These are phyloP conservation scores for Troides aeacus DNA, from an alignment of 2,888 invertebrate genomes.

Conservation along the genomic window DNA sequence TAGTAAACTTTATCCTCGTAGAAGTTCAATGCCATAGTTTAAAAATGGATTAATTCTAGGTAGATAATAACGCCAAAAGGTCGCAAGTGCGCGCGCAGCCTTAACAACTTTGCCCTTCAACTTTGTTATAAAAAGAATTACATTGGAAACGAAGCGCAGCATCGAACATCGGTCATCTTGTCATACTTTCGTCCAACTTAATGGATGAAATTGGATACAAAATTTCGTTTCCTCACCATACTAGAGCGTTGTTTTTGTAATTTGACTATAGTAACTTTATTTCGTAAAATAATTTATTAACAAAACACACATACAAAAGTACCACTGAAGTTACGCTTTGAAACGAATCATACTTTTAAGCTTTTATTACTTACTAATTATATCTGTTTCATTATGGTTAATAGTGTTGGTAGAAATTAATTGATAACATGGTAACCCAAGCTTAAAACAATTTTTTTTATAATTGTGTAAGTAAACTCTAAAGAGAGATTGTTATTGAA, in stretches of 20 bases:
- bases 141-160: constrained; percentile 10
- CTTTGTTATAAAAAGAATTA: constrained; percentile 28
- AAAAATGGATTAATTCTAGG: background rate
- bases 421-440: too few relatives aligned
- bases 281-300: background rate
- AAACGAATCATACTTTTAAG: too few relatives aligned
- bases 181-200: constrained; percentile 29
- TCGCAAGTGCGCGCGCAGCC: constrained; percentile 27
- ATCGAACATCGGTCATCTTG: constrained; percentile 33
- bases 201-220: constrained; percentile 8
- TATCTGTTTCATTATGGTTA: too few relatives aligned
- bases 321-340: too few relatives aligned
- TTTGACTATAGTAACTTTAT: background rate
- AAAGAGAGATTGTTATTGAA: too few relatives aligned
- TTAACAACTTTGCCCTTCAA: constrained; percentile 32
- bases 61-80: background rate
- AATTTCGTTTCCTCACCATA: background rate
- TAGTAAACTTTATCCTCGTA: too few relatives aligned
- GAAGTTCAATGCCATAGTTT: background rate
- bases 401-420: too few relatives aligned
- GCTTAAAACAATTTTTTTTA: too few relatives aligned
- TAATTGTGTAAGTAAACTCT: too few relatives aligned
- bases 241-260: background rate
- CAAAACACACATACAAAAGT: too few relatives aligned
- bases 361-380: too few relatives aligned